Percentiles rank a stretch among this genome's conserved stretches.
Conservation (phyloP, 2,888 invertebrate genomes). For the Palloptera scutellata region DNA sequence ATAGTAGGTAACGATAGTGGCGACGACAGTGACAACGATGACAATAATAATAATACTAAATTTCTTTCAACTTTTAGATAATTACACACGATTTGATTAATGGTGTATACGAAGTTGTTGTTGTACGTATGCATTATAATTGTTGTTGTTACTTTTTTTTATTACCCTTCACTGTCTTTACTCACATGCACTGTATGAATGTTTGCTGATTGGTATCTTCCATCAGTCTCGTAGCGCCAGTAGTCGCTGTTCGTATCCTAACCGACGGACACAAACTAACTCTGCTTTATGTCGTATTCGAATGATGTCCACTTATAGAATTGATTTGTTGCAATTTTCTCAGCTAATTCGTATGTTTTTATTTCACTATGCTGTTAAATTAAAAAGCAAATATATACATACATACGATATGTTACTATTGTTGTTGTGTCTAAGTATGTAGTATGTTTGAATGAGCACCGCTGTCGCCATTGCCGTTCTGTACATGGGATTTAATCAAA, state of each 20-base stretch:
- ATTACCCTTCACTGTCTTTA: too few species aligned
- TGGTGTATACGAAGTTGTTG: neutral
- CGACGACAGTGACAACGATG: too few species aligned
- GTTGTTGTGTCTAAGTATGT: too few species aligned
- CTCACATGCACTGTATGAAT: too few species aligned
- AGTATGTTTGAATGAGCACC: too few species aligned
- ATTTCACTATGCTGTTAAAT: too few species aligned
- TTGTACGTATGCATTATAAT: constrained; percentile 18
- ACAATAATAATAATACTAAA: neutral
- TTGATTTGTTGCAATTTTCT: constrained; percentile 14
- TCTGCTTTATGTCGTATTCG: too few species aligned
- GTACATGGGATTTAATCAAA: neutral
- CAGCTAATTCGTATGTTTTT: neutral
- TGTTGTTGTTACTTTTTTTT: neutral
- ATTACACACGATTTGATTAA: neutral
- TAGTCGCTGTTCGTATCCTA: too few species aligned
- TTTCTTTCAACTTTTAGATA: neutral
- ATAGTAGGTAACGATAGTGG: too few species aligned
- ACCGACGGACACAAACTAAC: too few species aligned
- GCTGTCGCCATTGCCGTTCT: neutral
- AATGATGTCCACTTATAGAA: constrained; percentile 3
- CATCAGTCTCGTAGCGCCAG: neutral
- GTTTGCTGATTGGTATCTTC: neutral
- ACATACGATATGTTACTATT: too few species aligned
- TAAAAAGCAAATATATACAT: too few species aligned